Evolutionary conservation across 2,113 vertebrate species (phyloP).

Genomic region (Ameiurus melas): DNA sequence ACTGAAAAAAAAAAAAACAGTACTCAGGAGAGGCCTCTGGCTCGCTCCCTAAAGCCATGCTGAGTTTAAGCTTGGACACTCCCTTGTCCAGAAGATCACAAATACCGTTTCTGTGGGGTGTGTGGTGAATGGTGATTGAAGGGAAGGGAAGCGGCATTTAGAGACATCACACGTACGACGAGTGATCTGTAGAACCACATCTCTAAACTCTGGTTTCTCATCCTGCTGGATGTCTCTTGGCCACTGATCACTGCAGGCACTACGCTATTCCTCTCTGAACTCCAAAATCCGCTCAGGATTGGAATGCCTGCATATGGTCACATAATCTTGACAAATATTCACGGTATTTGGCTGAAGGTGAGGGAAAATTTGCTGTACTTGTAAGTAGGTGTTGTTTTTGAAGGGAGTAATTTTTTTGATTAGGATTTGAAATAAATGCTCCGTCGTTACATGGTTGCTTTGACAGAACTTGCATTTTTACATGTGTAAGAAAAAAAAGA

Average conservation of each 20-base stretch:
- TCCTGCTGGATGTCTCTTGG: constrained; percentile 9
- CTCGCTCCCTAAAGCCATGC: neutral
- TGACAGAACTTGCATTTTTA: neutral
- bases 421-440: neutral
- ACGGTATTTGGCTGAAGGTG: constrained; percentile 26
- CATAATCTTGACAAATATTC: neutral
- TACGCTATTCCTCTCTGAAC: constrained; percentile 23
- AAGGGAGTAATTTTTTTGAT: neutral
- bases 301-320: neutral
- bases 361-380: constrained; percentile 3
- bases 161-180: neutral
- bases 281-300: constrained; percentile 10
- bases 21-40: neutral
- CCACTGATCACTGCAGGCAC: neutral
- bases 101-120: constrained; percentile 21
- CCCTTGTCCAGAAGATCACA: constrained; percentile 44
- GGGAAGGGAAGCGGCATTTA: neutral
- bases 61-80: constrained; percentile 30
- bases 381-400: neutral
- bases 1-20: neutral
- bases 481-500: neutral
- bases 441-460: neutral
- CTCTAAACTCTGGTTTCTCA: constrained; percentile 31
- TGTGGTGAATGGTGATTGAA: neutral
- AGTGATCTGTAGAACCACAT: constrained; percentile 33